Percentiles rank a stretch among this genome's conserved stretches.
These are phyloP conservation scores for Vollenhovia emeryi DNA, from an alignment of 1,140 invertebrate genomes.

Conservation along the genomic window DNA sequence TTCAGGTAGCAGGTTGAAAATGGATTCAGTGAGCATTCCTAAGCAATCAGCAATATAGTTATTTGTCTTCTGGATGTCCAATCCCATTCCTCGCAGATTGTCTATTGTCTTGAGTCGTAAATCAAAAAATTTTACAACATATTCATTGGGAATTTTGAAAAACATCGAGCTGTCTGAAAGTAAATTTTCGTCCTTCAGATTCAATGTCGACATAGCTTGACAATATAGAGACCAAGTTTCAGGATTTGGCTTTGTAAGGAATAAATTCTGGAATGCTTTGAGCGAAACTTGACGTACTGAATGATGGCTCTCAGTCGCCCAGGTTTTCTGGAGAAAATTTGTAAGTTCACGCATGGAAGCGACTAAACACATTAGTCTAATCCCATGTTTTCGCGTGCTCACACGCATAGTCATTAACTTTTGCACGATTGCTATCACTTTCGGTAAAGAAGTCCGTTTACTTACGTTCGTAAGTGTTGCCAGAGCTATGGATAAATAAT, in stretches of 20 bases:
- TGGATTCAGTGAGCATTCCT: not conserved
- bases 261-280: constrained; percentile 45
- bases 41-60: not conserved
- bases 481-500: constrained; percentile 66
- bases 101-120: constrained; percentile 43
- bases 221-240: constrained; percentile 70
- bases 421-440: constrained; percentile 60
- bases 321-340: constrained; percentile 53
- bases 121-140: constrained; percentile 64
- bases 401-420: constrained; percentile 63
- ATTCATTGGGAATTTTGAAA: constrained; percentile 60
- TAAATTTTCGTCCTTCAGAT: constrained; percentile 44
- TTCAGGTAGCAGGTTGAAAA: constrained; percentile 57
- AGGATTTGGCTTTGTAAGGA: constrained; percentile 49
- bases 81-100: constrained; percentile 25
- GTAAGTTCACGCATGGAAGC: constrained; percentile 47
- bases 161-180: not conserved
- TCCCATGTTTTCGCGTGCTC: constrained; percentile 74
- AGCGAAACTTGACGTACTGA: constrained; percentile 75
- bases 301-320: constrained; percentile 66
- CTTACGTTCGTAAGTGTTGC: constrained; percentile 44
- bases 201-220: constrained; percentile 51
- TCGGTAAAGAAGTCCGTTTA: constrained; percentile 6
- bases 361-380: constrained; percentile 71
- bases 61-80: fast-evolving